Evolutionary conservation across 2,888 invertebrate species (phyloP), one percentile per base, ranked within the genome.

Genomic region (Arge pagana): DNA sequence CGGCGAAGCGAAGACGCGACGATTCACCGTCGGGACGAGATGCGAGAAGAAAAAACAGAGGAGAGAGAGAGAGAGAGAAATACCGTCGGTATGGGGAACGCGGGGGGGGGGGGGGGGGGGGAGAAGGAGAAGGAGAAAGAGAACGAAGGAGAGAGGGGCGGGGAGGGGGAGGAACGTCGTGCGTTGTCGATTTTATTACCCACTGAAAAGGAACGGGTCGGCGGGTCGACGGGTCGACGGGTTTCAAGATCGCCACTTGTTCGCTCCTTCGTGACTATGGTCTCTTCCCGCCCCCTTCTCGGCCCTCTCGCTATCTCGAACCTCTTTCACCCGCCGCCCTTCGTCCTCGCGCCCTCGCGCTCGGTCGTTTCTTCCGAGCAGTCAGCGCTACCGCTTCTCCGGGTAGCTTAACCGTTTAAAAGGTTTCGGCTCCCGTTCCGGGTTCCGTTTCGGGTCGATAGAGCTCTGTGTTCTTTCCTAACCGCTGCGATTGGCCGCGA

Each of bases 391-490:
- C 45, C 45, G 35, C 33, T 45, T 45, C 33, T 45, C 45, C 33
- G 35, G 33, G 45, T 33, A 45, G 31, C 45, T 45, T 33, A 45
- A 45, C 45, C 45, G 45, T 45, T 45, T 45, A 33, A 45, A 45
- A 45, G 45, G 45, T 45, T 45, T 45, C 45, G 33, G 33, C 45
- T 45, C 45, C 45, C 35, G 45, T 45, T 45, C 45, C 45, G 33
- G 45, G 33, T 33, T 45, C 37, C 24, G 45, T 45, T 45, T 23
- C 45, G 45, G 45, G 45, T 45, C 45, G 45, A 45, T 45, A 33
- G 45, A 45, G 45, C 45, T 45, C 45, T 45, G n/a, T n/a, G 33
- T 45, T 45, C 45, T 24, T 39, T 39, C 15, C 16, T 39, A n/a
- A 31, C 10, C 13, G 26, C 33, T 23, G 5, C 33, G 31, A 21